phyloP scores from a whole-genome alignment of 1,140 invertebrate genomes.

The Cyphomyrmex costatus region DNA sequence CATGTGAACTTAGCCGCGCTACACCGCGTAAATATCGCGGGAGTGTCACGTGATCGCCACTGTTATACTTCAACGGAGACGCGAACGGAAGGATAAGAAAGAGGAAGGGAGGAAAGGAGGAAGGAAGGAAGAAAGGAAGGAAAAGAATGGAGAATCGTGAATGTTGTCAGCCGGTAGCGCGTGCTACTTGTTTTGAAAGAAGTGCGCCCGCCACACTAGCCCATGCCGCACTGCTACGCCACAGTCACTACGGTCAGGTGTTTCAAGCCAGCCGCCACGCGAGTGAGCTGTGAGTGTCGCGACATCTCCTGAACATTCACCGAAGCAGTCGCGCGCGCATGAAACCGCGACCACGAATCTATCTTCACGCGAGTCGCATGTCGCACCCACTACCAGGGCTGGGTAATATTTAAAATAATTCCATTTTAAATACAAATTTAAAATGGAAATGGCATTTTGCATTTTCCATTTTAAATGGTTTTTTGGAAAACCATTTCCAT shows the following conservation, averaged over 20 bases:
- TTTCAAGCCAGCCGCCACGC: constrained; percentile 72
- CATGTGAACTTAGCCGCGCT: constrained; percentile 31
- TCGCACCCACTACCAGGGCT: neutral
- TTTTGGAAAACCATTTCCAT: too few species aligned
- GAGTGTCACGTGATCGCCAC: constrained; percentile 20
- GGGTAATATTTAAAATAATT: too few species aligned
- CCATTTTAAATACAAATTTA: too few species aligned
- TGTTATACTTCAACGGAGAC: neutral
- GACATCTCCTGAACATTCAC: constrained; percentile 77
- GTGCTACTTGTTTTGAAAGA: constrained; percentile 79
- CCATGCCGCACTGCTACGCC: constrained; percentile 80
- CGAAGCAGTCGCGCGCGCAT: constrained; percentile 51
- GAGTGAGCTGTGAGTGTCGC: constrained; percentile 20
- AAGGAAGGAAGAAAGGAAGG: too few species aligned
- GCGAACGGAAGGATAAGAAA: neutral
- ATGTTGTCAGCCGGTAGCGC: constrained; percentile 47
- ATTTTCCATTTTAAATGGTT: too few species aligned
- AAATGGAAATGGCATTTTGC: too few species aligned
- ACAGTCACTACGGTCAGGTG: constrained; percentile 79
- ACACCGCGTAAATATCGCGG: constrained; percentile 31
- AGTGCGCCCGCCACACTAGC: constrained; percentile 80
- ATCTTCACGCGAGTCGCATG: constrained; percentile 22
- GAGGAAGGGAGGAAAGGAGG: too few species aligned
- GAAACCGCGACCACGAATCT: neutral
- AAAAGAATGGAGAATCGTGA: neutral